Evolutionary conservation across 2,113 vertebrate genomes (phyloP).

Genomic region (Nerophis ophidion): DNA sequence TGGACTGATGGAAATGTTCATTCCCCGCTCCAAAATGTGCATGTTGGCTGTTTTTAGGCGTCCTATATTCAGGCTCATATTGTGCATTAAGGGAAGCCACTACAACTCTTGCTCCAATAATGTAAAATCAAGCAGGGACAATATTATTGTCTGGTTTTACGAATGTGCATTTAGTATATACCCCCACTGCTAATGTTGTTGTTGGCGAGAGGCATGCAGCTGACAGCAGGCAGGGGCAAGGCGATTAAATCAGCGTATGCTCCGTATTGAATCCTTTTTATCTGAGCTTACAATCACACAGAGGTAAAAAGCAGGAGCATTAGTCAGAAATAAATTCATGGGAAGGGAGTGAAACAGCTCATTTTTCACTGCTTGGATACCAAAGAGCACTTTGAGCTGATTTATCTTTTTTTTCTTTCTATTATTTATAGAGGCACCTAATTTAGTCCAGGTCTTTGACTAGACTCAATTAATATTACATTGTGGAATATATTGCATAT

Average conservation of each 20-base stretch:
- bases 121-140: neutral
- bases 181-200: neutral
- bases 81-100: neutral
- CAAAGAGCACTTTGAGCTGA: neutral
- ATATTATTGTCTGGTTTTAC: constrained; percentile 1
- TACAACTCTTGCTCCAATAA: neutral
- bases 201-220: neutral
- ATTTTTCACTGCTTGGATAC: neutral
- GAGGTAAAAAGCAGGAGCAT: neutral
- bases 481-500: neutral
- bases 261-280: neutral
- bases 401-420: neutral
- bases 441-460: neutral
- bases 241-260: constrained; percentile 4
- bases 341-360: neutral
- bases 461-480: neutral
- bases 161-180: neutral
- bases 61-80: neutral
- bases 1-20: neutral
- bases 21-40: neutral
- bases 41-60: neutral
- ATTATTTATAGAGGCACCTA: neutral
- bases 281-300: neutral
- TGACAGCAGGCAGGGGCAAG: neutral
- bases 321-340: neutral